Evolutionary conservation across 2,888 invertebrate species (phyloP).

Genomic region (Netelia inedita): DNA sequence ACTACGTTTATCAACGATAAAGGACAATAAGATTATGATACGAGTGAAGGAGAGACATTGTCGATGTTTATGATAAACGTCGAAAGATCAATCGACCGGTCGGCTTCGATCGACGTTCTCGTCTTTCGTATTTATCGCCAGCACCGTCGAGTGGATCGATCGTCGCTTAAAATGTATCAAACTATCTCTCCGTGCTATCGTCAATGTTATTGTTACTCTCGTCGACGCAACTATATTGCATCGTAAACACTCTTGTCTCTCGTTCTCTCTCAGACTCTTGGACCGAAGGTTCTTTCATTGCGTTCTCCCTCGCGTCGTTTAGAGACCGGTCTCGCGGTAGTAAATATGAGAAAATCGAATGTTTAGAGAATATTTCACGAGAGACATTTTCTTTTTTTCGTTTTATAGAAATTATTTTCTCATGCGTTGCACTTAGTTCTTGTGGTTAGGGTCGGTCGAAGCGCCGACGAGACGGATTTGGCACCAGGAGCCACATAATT

Average conservation of each 20-base stretch:
- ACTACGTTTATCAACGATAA: not conserved
- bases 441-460: too few species aligned
- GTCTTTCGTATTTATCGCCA: slow-evolving; percentile 46
- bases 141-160: slow-evolving; percentile 25
- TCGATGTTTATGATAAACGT: slow-evolving; percentile 51
- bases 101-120: slow-evolving; percentile 46
- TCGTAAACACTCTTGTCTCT: slow-evolving; percentile 64
- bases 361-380: not conserved
- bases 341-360: slow-evolving; percentile 48
- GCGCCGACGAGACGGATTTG: slow-evolving; percentile 47
- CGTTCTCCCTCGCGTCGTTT: not conserved
- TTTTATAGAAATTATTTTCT: not conserved
- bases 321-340: slow-evolving; percentile 27
- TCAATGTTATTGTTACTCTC: slow-evolving; percentile 70
- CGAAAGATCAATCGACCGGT: slow-evolving; percentile 23
- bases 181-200: slow-evolving; percentile 47
- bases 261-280: slow-evolving; percentile 4
- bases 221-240: slow-evolving; percentile 61
- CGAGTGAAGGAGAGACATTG: slow-evolving; percentile 34
- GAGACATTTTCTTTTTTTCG: slow-evolving; percentile 17
- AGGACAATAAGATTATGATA: slow-evolving; percentile 15
- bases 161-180: slow-evolving; percentile 61
- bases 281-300: not conserved
- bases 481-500: slow-evolving; percentile 73
- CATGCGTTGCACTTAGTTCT: not conserved